phyloP scores from a whole-genome alignment of 64 coral and sea anemone genomes.

The Actinia tenebrosa region DNA sequence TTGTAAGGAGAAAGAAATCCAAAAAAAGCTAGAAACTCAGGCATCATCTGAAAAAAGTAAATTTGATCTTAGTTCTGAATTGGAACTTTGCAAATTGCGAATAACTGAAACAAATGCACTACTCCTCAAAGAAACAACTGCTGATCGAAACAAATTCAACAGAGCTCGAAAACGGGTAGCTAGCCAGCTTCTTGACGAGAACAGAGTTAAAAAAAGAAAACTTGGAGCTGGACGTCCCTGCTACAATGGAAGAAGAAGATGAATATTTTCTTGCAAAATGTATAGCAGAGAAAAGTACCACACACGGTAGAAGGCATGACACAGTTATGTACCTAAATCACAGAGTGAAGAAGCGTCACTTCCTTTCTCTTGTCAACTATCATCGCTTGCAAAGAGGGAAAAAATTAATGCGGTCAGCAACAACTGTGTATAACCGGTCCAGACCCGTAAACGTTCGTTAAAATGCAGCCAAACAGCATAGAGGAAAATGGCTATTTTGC shows the following conservation, averaged over 20 bases:
- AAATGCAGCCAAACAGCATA: conserved; percentile 37
- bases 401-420: not conserved
- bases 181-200: not conserved
- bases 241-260: conserved; percentile 37
- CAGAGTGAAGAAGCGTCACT: conserved; percentile 21
- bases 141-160: not conserved
- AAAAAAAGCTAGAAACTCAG: too few species aligned
- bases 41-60: too few species aligned
- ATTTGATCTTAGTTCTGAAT: too few species aligned
- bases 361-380: conserved; percentile 19
- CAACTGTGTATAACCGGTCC: conserved; percentile 1
- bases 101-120: too few species aligned
- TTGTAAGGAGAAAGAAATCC: too few species aligned
- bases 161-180: not conserved
- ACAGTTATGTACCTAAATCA: conserved; percentile 27
- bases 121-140: not conserved
- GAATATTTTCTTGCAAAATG: conserved; percentile 26
- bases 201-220: conserved; percentile 29
- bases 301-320: conserved; percentile 29
- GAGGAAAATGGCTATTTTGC: conserved; percentile 36
- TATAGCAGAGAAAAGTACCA: conserved; percentile 15
- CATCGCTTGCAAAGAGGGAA: not conserved
- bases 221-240: conserved; percentile 8
- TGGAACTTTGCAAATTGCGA: too few species aligned
- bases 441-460: conserved; percentile 22